Base-by-base conservation (phyloP, 1,140 invertebrate genomes). In the Drusus annulatus region DNA sequence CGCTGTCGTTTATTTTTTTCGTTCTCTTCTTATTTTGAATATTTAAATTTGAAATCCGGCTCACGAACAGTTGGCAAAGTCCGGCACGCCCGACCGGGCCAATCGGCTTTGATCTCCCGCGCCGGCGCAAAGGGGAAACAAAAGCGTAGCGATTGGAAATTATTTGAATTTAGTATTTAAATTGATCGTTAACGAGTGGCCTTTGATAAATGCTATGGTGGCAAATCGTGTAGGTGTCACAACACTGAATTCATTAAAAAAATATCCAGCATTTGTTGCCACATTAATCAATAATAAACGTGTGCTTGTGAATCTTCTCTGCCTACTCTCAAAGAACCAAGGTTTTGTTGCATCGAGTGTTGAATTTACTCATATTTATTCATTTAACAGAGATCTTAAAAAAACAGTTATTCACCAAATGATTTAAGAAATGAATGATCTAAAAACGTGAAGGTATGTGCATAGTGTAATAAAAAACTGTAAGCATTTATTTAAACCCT, bases 91-190 rank as follows among this genome's bases (percentile, higher is more conserved):
- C 56, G 19, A 45, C 54, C 28, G 50, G 51, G 25, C 50, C 76
- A 69, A 50, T 58, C 50, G 50, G 76, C 76, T 78, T 78, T 78
- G 76, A 78, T 78, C 76, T 78, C 63, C n/a, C 15, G 54, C 54
- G 74, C 31, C 17, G 21, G 62, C 52, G 45, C 60, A 63, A 17
- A 56, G 36, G 60, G 58, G 28, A 77, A 77, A 77, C 60, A 77
- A 63, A 77, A 50, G 75, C 51, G 60, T 58, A n/a, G 28, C 58
- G 36, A 77, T 78, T 19, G 17, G 62, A 63, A 54, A 77, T 78
- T 19, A 58, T 78, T 54, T 50, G 19, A 78, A 69, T 78, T 78
- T 52, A 65, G 51, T 69, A 78, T 69, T 78, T 78, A 68, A 78
- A 78, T 78, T 78, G 76, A 52, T 78, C 76, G 76, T 78, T 78